Evolutionary conservation across 2,113 vertebrate genomes (phyloP), one percentile per base, ranked within the genome.

Genomic region (Ceyx cyanopectus): DNA sequence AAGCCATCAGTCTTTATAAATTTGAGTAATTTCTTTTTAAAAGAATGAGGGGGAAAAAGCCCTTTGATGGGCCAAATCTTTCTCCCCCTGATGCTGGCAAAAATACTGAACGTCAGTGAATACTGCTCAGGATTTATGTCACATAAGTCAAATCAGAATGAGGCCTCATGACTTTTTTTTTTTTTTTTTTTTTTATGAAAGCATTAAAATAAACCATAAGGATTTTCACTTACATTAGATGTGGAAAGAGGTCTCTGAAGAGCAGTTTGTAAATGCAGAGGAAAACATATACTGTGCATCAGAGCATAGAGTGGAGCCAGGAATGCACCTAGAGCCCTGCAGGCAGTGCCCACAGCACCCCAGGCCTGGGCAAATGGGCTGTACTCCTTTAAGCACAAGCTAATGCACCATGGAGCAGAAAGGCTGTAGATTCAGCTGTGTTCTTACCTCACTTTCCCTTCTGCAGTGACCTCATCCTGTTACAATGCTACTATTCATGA

Each of bases 401-500:
- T 85, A 97, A 96, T 97, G 96, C 97, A 93, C 78, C 94, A 96
- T 92, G 97, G 82, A 95, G 97, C 93, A 95, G 85, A 90, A 91
- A 96, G 93, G 98, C 97, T 97, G 98, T 98, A 98, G 97, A 97
- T 98, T 99, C 98, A 99, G 99, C 99, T 99, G 98, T 94, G 98
- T 96, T 98, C 98, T 99, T 98, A 99, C 98, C 98, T 99, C 98
- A 99, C 98, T 98, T 97, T 98, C 98, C 98, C 97, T 98, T 97
- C 97, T 98, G 97, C 95, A 94, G 98, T 99, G 99, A 99, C 99
- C 98, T 99, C 99, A 99, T 96, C 98, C 97, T 70, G 96, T 92
- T 97, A 99, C 99, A 99, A 99, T 99, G 98, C 98, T 97, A 98
- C 98, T 98, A 99, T 99, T 99, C 99, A 99, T 99, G 97, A 97